Evolutionary conservation across 92 coral and sea anemone genomes (phyloP).

Genomic region (Actinernus sp.): DNA sequence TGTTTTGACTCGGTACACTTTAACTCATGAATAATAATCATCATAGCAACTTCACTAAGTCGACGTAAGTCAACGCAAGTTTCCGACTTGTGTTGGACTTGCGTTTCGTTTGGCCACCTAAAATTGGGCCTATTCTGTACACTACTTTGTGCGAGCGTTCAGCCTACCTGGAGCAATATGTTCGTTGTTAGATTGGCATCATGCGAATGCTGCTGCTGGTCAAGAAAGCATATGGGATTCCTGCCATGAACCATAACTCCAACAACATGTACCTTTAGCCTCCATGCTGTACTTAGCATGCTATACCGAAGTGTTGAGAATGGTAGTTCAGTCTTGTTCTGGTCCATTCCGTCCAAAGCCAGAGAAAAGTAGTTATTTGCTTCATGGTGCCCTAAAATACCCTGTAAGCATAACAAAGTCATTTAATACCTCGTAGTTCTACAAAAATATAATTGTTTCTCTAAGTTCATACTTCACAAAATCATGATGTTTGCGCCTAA

Average conservation of each 20-base stretch:
- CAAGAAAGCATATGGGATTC: slow-evolving; percentile 56
- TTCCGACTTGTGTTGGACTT: too few relatives aligned
- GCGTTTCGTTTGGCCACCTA: too few relatives aligned
- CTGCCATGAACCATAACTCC: slow-evolving; percentile 65
- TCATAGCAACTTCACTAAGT: too few relatives aligned
- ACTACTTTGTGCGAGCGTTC: too few relatives aligned
- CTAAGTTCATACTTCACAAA: slow-evolving; percentile 9
- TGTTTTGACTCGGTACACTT: too few relatives aligned
- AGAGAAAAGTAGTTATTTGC: slow-evolving; percentile 49
- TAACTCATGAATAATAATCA: too few relatives aligned
- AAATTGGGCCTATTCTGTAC: too few relatives aligned
- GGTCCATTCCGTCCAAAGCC: slow-evolving; percentile 74
- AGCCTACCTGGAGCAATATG: slow-evolving; percentile 55
- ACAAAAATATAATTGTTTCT: not conserved
- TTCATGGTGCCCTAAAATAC: slow-evolving; percentile 24
- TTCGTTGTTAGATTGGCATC: slow-evolving; percentile 55
- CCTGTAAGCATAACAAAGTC: too few relatives aligned
- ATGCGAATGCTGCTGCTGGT: slow-evolving; percentile 53
- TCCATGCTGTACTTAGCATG: slow-evolving; percentile 37
- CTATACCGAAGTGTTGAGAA: slow-evolving; percentile 36
- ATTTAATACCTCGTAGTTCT: not conserved
- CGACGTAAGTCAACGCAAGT: too few relatives aligned
- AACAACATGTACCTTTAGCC: slow-evolving; percentile 51
- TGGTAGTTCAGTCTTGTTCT: slow-evolving; percentile 61
- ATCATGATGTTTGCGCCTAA: slow-evolving; percentile 7